Percentiles rank a stretch among this genome's conserved stretches.
Conservation (phyloP, 2,888 invertebrate species). For the Pterobdella sp. region DNA sequence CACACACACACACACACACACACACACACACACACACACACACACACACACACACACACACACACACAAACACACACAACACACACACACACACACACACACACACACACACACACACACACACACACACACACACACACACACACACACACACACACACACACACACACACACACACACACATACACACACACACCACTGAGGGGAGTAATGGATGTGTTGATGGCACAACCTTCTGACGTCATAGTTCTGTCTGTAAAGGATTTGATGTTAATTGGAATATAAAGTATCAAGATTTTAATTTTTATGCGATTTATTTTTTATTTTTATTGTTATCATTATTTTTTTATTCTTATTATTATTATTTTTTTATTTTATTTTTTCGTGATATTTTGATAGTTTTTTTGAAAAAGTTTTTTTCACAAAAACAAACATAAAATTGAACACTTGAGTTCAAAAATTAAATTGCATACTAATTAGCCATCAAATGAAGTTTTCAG, state of each 20-base stretch:
- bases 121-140: constrained; percentile 18
- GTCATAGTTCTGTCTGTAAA: no score
- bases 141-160: constrained; percentile 16
- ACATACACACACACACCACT: constrained; percentile 14
- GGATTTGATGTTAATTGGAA: no score
- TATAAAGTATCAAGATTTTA: background rate
- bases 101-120: constrained; percentile 30
- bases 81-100: constrained; percentile 30
- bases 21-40: constrained; percentile 14
- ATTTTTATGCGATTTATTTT: background rate
- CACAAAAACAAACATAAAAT: no score
- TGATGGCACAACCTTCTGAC: no score
- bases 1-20: constrained; percentile 8
- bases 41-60: constrained; percentile 13
- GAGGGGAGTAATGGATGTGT: no score
- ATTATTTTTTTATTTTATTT: background rate
- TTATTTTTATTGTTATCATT: background rate
- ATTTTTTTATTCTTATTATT: background rate
- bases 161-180: constrained; percentile 16
- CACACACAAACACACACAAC: constrained; percentile 31
- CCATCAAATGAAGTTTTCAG: no score
- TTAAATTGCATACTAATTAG: no score
- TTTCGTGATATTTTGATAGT: background rate
- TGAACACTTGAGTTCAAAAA: no score
- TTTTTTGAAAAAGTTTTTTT: no score